Evolutionary conservation across 2,797 vertebrate genomes (phyloP).

Genomic region (Leptatherina wallacei): DNA sequence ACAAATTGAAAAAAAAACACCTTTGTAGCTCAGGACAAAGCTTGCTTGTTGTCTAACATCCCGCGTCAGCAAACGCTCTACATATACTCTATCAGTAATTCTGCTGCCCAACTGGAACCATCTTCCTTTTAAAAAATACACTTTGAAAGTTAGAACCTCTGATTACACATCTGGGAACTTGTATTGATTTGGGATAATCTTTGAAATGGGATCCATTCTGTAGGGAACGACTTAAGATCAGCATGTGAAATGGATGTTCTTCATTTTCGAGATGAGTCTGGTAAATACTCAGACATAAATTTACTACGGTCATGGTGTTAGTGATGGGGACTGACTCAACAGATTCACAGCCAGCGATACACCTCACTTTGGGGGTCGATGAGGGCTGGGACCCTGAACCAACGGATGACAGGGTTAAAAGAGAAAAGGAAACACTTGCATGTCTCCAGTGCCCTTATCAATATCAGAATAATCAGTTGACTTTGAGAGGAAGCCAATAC

Average conservation of each 20-base stretch:
- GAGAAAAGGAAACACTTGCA: neutral
- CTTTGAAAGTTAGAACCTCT: conserved; percentile 60
- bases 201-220: conserved; percentile 51
- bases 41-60: conserved; percentile 5
- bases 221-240: conserved; percentile 37
- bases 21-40: neutral
- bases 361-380: neutral
- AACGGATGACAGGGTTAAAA: neutral
- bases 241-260: conserved; percentile 13
- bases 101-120: conserved; percentile 38
- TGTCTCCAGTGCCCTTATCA: too few species aligned
- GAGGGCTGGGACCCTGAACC: neutral
- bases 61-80: conserved; percentile 10
- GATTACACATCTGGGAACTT: conserved; percentile 64
- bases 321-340: neutral
- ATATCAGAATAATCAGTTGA: neutral
- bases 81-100: conserved; percentile 34
- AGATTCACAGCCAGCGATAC: neutral
- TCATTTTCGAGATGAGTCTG: conserved; percentile 17
- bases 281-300: conserved; percentile 13
- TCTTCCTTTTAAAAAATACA: conserved; percentile 44
- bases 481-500: neutral
- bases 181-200: conserved; percentile 78
- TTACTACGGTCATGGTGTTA: conserved; percentile 5
- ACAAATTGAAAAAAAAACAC: neutral